Conservation (phyloP, 2,888 invertebrate species). For the Xanthia icteritia region DNA sequence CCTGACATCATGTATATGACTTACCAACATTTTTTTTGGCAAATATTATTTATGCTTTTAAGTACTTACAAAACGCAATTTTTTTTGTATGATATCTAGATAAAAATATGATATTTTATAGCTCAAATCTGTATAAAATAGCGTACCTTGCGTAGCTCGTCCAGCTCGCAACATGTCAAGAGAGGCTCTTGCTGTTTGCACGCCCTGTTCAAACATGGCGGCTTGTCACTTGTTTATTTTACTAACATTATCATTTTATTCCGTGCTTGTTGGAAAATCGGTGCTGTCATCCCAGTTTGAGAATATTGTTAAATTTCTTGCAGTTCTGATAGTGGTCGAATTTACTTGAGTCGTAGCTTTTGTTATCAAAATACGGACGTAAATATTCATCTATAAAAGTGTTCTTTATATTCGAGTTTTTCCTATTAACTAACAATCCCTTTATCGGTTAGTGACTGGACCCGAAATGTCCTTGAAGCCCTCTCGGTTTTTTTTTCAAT, state of each 20-base stretch:
- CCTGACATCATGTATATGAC: neutral
- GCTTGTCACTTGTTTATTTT: constrained; percentile 30
- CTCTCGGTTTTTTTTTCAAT: no score
- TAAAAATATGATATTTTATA: constrained; percentile 4
- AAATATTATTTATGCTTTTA: neutral
- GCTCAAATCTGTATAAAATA: constrained; percentile 26
- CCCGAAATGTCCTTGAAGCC: neutral
- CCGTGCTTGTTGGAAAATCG: neutral
- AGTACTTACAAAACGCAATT: neutral
- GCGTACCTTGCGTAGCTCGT: constrained; percentile 24
- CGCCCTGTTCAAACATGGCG: constrained; percentile 49
- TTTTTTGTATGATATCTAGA: neutral
- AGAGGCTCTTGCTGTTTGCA: constrained; percentile 39
- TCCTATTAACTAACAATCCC: neutral
- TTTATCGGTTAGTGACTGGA: neutral
- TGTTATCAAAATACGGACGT: neutral
- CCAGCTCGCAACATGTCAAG: constrained; percentile 62
- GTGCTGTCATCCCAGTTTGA: neutral
- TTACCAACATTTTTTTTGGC: neutral
- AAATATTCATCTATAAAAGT: neutral
- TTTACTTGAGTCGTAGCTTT: neutral
- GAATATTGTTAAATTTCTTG: neutral
- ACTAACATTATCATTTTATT: constrained; percentile 22
- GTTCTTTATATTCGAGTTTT: neutral
- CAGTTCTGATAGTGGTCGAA: neutral